Percentiles rank a stretch among this genome's conserved stretches.
phyloP scores from a whole-genome alignment of 2,113 vertebrate species.

The Myxocyprinus asiaticus region DNA sequence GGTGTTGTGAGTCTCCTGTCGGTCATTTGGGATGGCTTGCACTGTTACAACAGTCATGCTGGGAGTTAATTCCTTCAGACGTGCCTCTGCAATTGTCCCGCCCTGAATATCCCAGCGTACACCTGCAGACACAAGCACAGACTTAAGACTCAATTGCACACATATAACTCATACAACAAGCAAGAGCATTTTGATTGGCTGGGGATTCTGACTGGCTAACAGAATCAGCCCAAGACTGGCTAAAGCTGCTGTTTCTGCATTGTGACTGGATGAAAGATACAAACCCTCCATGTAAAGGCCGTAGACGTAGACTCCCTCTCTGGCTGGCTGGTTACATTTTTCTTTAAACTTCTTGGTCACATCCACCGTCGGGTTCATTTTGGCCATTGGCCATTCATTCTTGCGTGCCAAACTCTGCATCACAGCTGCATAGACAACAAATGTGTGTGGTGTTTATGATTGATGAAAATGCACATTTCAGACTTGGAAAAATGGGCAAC shows the following conservation, averaged over 20 bases:
- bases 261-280: too few species aligned
- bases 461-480: too few species aligned
- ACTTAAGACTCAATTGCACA: too few species aligned
- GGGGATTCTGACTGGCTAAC: too few species aligned
- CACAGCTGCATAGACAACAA: constrained; percentile 65
- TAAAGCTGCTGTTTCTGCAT: not conserved
- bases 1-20: constrained; percentile 77
- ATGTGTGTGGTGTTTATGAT: not conserved
- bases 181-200: too few species aligned
- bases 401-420: constrained; percentile 78
- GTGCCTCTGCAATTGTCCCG: constrained; percentile 70
- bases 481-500: too few species aligned
- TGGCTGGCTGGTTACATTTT: constrained; percentile 76
- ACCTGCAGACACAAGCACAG: constrained; percentile 60
- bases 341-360: constrained; percentile 82
- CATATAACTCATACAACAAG: not conserved
- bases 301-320: constrained; percentile 72
- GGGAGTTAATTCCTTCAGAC: constrained; percentile 71
- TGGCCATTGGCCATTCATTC: constrained; percentile 83
- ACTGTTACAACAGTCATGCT: constrained; percentile 74
- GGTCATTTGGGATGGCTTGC: constrained; percentile 71
- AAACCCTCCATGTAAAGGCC: constrained; percentile 76
- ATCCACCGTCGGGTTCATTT: constrained; percentile 73
- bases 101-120: constrained; percentile 76
- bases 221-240: not conserved